Evolutionary conservation across 2,797 vertebrate species (phyloP), one percentile per base, ranked within the genome.

Genomic region (Peromyscus aztecus): DNA sequence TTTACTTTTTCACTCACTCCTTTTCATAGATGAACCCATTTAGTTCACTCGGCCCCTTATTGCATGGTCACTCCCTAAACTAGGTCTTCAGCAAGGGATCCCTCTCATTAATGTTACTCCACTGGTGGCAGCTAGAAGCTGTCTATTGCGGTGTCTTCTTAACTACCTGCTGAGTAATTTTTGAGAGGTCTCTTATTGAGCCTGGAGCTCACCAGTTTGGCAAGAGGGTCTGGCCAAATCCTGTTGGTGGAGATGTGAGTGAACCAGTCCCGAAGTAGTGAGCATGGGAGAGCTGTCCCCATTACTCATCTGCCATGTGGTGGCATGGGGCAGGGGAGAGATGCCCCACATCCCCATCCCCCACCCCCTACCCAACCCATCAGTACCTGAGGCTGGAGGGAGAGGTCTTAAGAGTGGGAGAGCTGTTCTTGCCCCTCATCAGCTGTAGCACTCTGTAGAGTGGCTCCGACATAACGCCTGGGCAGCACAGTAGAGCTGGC

Each of bases 71-170:
- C 9, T 73, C 16, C 46, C 29, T 57, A 95, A 61, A 71, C 29
- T 93, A 93, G 8, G 11, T 87, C 24, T 81, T 82, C 37, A 59
- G 46, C 37, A 75, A 89, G 29, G 14, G 24, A 73, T 34, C 29
- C 6, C 37, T 92, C 46, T 95, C 52, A 93, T 81, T 61, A 55
- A 49, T 75, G 59, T 84, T 91, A 87, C 65, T 73, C 46, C 73
- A 27, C 12, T 71, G 73, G 43, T 55, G 73, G 24, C 31, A 73
- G 2, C 73, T 86, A 67, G 46, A 86, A 80, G 23, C 10, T 4
- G 40, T 24, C 37, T 43, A 31, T 40, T 8, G 24, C 37, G 4
- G 27, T 63, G 81, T 19, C 81, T 63, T 83, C 37, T 83, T 83
- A 43, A 83, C 37, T 37, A 82, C 14, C 61, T 82, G n/a, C 37